Evolutionary conservation across 1,140 invertebrate genomes (phyloP).

Genomic region (Popillia japonica): DNA sequence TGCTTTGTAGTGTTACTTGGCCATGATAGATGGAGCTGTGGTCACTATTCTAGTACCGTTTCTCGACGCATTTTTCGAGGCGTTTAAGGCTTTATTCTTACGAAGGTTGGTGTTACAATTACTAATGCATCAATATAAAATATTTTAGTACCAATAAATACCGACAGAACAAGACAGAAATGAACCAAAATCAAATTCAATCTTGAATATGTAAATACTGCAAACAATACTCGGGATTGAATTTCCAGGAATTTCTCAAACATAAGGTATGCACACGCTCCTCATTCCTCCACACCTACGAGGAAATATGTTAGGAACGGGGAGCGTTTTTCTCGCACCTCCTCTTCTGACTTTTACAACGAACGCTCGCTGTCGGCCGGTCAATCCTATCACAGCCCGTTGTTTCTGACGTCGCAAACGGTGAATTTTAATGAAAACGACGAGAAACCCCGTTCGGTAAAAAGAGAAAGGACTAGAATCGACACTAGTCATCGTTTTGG

Average conservation of each 20-base stretch:
- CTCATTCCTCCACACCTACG: slow-evolving; percentile 8
- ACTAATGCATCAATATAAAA: too few species aligned
- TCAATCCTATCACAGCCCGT: neutral
- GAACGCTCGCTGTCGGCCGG: neutral
- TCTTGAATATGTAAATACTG: too few species aligned
- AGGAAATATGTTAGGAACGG: neutral
- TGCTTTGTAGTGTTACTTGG: too few species aligned
- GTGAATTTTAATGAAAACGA: slow-evolving; percentile 11
- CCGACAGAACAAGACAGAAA: too few species aligned
- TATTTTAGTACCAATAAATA: too few species aligned
- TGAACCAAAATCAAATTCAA: too few species aligned
- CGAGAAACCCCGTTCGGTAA: neutral
- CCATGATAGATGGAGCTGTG: too few species aligned
- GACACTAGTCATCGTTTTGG: neutral
- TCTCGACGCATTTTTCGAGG: too few species aligned
- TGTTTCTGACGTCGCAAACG: slow-evolving; percentile 3
- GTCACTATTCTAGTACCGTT: too few species aligned
- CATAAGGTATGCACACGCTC: neutral
- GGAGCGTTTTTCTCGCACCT: slow-evolving; percentile 7
- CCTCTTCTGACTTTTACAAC: neutral
- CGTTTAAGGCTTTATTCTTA: too few species aligned
- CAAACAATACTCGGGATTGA: neutral
- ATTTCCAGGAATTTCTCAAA: neutral
- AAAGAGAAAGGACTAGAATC: neutral
- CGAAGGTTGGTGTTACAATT: too few species aligned